phyloP scores from a whole-genome alignment of 2,888 invertebrate genomes.

The Dryadula phaetusa region DNA sequence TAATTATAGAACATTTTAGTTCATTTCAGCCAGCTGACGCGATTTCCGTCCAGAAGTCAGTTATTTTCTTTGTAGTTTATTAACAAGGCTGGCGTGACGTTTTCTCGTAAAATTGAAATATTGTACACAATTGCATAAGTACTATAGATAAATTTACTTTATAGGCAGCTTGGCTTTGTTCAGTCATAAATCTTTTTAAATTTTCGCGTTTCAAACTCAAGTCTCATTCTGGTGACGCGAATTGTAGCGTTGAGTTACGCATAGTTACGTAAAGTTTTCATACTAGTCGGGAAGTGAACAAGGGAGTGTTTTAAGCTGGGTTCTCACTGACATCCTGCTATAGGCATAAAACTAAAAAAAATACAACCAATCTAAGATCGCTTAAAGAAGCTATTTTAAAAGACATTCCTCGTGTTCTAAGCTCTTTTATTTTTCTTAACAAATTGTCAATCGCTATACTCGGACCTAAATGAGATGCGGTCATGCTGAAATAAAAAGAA shows the following conservation, averaged over 20 bases:
- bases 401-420: not conserved
- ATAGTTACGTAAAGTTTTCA: no score
- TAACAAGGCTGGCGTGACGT: constrained; percentile 5
- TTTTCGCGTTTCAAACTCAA: no score
- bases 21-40: constrained; percentile 29
- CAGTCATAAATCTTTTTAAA: not conserved
- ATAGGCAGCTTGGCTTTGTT: not conserved
- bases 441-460: constrained; percentile 1
- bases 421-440: constrained; percentile 1
- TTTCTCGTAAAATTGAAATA: constrained; percentile 9
- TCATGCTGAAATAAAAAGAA: constrained; percentile 9
- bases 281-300: no score
- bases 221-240: no score
- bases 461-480: constrained; percentile 1
- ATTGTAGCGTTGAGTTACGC: no score
- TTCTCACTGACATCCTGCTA: no score
- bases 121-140: not conserved
- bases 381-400: no score
- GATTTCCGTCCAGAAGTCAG: constrained; percentile 9
- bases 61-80: constrained; percentile 7
- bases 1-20: not conserved
- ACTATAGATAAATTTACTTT: not conserved
- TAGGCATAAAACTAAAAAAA: no score
- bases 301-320: no score
- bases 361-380: no score